phyloP scores from a whole-genome alignment of 1,140 invertebrate species.

The Ectropis grisescens region DNA sequence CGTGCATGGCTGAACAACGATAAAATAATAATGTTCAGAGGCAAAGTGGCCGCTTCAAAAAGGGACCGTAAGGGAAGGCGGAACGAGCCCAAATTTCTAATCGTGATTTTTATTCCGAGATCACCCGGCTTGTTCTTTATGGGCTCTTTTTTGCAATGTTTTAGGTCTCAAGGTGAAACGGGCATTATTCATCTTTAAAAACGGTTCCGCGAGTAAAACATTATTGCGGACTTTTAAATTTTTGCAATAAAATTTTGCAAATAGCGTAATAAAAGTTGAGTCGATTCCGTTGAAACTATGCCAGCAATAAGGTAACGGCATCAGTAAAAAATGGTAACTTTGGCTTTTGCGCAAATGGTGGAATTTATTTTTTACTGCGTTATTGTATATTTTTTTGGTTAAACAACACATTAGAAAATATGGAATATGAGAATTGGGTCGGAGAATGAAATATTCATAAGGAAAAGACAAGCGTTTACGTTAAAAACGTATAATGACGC shows the following conservation, averaged over 20 bases:
- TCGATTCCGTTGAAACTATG: constrained; percentile 16
- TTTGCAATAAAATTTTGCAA: constrained; percentile 14
- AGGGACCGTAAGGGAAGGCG: constrained; percentile 33
- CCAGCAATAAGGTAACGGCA: constrained; percentile 16
- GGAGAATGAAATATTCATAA: too few relatives aligned
- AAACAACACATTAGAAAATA: too few relatives aligned
- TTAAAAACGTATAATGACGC: neutral
- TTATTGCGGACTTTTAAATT: constrained; percentile 11
- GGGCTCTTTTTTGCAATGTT: constrained; percentile 37
- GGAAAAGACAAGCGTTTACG: too few relatives aligned
- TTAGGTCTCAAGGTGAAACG: constrained; percentile 34
- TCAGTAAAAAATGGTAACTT: too few relatives aligned
- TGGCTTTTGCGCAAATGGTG: too few relatives aligned
- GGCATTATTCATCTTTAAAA: constrained; percentile 25
- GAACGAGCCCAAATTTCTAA: constrained; percentile 55
- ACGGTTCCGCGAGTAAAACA: constrained; percentile 8
- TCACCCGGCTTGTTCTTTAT: constrained; percentile 31
- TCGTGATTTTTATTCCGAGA: constrained; percentile 44
- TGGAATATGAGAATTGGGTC: too few relatives aligned
- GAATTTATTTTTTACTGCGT: too few relatives aligned
- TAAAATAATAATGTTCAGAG: constrained; percentile 52
- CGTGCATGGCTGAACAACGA: constrained; percentile 43
- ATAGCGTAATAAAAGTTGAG: constrained; percentile 10
- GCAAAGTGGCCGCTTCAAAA: constrained; percentile 26
- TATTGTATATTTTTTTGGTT: too few relatives aligned